Evolutionary conservation across 2,888 invertebrate genomes (phyloP).

Genomic region (Crioceris asparagi): DNA sequence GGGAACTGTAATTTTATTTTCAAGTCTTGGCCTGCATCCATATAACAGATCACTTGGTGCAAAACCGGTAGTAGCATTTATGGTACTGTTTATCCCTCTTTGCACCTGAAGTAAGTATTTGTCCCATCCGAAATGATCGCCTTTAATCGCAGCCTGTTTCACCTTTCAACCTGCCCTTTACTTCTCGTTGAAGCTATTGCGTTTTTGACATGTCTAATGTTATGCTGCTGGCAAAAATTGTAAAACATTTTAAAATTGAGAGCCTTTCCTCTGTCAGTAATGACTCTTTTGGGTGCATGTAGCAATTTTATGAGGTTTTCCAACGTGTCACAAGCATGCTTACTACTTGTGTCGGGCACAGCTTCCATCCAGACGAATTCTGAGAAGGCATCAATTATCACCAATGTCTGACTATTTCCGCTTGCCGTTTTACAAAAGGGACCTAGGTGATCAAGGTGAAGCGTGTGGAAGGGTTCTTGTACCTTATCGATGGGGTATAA

Average conservation of each 20-base stretch:
- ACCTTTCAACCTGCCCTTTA: conserved; percentile 9
- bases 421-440: conserved; percentile 14
- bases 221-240: conserved; percentile 4
- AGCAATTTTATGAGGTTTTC: conserved; percentile 5
- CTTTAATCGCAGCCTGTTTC: conserved; percentile 2
- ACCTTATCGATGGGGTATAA: conserved; percentile 18
- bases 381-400: conserved; percentile 9
- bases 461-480: conserved; percentile 15
- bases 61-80: conserved; percentile 5
- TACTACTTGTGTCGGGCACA: conserved; percentile 9
- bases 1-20: conserved; percentile 4
- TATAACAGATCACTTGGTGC: conserved; percentile 5
- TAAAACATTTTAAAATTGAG: conserved; percentile 3
- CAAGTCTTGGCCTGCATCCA: conserved; percentile 3
- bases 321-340: conserved; percentile 5
- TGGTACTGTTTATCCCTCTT: conserved; percentile 4
- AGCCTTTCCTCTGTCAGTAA: conserved; percentile 7
- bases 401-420: conserved; percentile 8
- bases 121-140: conserved; percentile 6
- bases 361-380: conserved; percentile 10
- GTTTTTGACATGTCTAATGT: conserved; percentile 5
- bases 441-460: conserved; percentile 21
- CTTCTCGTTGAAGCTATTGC: conserved; percentile 8
- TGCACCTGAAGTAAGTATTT: conserved; percentile 5
- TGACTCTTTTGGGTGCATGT: conserved; percentile 5